A percentile compares a stretch with the other conserved stretches of the same genome.
Evolutionary conservation across 2,797 vertebrate genomes (phyloP).

Genomic region (Pangasius macronema): DNA sequence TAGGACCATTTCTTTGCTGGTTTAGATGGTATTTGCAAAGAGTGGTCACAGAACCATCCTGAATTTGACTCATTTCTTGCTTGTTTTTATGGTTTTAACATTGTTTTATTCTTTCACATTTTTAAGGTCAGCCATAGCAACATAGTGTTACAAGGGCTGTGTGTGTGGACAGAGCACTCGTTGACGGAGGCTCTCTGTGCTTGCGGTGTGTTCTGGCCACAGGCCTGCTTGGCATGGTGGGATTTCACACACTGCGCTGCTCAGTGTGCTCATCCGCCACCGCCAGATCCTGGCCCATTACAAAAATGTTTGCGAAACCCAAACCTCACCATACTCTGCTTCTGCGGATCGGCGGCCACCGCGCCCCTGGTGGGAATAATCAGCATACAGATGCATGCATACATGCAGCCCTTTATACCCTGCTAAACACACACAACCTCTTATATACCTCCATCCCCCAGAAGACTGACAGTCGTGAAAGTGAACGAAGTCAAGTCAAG

Average conservation of each 20-base stretch:
- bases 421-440: not conserved
- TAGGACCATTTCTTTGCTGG: conserved; percentile 11
- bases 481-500: too few relatives aligned
- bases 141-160: conserved; percentile 13
- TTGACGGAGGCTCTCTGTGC: conserved; percentile 63
- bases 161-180: conserved; percentile 67
- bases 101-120: not conserved
- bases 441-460: not conserved
- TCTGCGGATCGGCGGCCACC: conserved; percentile 25
- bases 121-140: conserved; percentile 20
- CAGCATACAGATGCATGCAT: conserved; percentile 10
- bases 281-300: conserved; percentile 28
- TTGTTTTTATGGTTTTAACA: not conserved
- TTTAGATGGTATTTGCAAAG: conserved; percentile 12
- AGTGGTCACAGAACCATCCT: conserved; percentile 2
- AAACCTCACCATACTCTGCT: conserved; percentile 44
- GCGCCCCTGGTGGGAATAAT: conserved; percentile 41
- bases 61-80: conserved; percentile 7
- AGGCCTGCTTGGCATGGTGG: conserved; percentile 31
- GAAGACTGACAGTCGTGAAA: too few relatives aligned
- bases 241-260: conserved; percentile 21
- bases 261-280: conserved; percentile 10
- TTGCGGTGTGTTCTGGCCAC: conserved; percentile 41
- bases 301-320: conserved; percentile 38
- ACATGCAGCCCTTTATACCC: conserved; percentile 13